phyloP scores from a whole-genome alignment of 2,797 vertebrate species.

The Cebuella pygmaea region DNA sequence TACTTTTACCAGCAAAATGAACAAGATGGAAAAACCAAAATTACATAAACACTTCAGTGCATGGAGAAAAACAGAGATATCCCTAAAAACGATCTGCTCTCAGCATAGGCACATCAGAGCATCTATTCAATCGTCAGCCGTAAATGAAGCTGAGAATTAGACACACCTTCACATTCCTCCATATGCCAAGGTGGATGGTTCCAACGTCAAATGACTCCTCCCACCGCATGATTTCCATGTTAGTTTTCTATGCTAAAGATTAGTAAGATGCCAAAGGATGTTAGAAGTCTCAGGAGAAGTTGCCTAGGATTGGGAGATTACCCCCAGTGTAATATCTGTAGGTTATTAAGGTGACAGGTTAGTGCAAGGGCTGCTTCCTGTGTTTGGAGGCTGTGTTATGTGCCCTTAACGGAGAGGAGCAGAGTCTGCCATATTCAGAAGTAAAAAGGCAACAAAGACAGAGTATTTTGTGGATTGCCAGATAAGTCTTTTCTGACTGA shows the following conservation, averaged over 20 bases:
- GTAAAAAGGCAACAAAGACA: accelerated
- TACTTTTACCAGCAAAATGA: not conserved
- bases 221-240: too few relatives aligned
- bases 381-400: accelerated
- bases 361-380: accelerated
- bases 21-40: not conserved
- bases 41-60: too few relatives aligned
- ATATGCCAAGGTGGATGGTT: not conserved
- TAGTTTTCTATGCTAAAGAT: too few relatives aligned
- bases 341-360: not conserved
- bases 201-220: not conserved
- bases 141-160: accelerated
- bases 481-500: accelerated
- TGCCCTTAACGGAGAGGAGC: accelerated
- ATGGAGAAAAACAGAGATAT: not conserved
- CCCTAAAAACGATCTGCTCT: too few relatives aligned
- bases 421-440: accelerated
- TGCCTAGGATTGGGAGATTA: not conserved
- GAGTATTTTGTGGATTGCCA: not conserved
- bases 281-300: not conserved
- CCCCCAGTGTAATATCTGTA: accelerated
- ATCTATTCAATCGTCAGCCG: too few relatives aligned
- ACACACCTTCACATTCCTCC: not conserved
- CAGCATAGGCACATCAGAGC: not conserved
- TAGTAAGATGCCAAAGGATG: accelerated